These are phyloP conservation scores for Heloderma charlesbogerti DNA, from an alignment of 2,113 vertebrate species.

Conservation along the genomic window DNA sequence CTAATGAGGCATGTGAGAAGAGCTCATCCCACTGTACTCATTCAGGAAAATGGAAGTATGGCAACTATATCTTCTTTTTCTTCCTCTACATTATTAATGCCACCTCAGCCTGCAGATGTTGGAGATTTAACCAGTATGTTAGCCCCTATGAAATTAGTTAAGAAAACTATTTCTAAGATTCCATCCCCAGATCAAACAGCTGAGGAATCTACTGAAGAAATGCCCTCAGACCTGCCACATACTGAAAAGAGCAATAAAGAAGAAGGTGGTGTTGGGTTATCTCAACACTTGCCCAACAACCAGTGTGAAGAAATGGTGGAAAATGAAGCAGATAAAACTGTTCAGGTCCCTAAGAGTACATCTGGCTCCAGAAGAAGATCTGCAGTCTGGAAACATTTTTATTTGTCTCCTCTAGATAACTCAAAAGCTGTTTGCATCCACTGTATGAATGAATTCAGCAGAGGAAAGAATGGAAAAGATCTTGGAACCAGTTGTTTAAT, in stretches of 20 bases:
- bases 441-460: conserved; percentile 97
- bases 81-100: conserved; percentile 73
- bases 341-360: conserved; percentile 83
- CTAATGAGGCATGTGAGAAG: conserved; percentile 96
- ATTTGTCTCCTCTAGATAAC: conserved; percentile 92
- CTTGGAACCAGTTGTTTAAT: conserved; percentile 96
- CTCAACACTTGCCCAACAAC: conserved; percentile 78
- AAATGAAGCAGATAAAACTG: conserved; percentile 76
- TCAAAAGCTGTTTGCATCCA: conserved; percentile 98
- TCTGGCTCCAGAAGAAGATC: conserved; percentile 91
- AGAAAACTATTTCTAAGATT: conserved; percentile 84
- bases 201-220: conserved; percentile 87
- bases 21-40: conserved; percentile 92
- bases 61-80: conserved; percentile 72
- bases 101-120: conserved; percentile 69
- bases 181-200: conserved; percentile 82
- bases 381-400: conserved; percentile 98
- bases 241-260: conserved; percentile 79
- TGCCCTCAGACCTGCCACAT: conserved; percentile 80
- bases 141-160: conserved; percentile 84
- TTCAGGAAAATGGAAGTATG: conserved; percentile 81
- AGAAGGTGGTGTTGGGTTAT: conserved; percentile 73
- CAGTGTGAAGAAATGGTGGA: conserved; percentile 84
- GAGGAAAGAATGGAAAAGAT: conserved; percentile 97
- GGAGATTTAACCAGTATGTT: conserved; percentile 76